phyloP scores from a whole-genome alignment of 2,888 invertebrate genomes.

The Lochmaea capreae region DNA sequence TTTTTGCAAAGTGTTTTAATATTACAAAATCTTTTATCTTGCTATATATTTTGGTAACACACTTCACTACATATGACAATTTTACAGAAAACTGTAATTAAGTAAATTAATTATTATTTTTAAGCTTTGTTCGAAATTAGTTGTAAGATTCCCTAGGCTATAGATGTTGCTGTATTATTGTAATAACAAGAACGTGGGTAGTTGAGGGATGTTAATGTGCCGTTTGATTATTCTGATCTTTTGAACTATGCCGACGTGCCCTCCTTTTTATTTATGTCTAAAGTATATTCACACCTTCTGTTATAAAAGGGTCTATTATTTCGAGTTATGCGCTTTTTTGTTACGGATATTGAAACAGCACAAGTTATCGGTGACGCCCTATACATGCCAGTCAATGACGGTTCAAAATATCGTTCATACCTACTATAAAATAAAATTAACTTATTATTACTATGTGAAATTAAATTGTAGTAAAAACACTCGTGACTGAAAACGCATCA shows the following conservation, averaged over 20 bases:
- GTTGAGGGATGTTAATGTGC: slow-evolving; percentile 49
- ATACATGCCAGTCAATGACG: neutral
- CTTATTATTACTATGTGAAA: no score
- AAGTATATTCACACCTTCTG: slow-evolving; percentile 45
- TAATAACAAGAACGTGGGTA: slow-evolving; percentile 43
- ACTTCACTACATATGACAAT: no score
- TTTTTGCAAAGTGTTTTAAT: no score
- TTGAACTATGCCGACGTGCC: slow-evolving; percentile 47
- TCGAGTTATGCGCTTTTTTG: slow-evolving; percentile 34
- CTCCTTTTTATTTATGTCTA: slow-evolving; percentile 48
- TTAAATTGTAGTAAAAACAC: no score
- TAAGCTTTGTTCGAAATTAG: no score
- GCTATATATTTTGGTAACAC: no score
- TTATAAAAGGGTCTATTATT: slow-evolving; percentile 36
- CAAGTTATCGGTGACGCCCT: neutral
- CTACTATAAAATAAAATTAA: no score
- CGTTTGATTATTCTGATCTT: slow-evolving; percentile 49
- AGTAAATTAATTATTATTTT: no score
- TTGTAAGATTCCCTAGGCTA: neutral
- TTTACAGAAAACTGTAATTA: no score
- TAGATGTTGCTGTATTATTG: slow-evolving; percentile 29
- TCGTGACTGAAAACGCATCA: no score
- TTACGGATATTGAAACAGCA: slow-evolving; percentile 25
- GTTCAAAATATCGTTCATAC: neutral
- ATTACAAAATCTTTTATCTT: no score